Percentiles rank a stretch among this genome's conserved stretches.
Evolutionary conservation across 2,113 vertebrate genomes (phyloP).

Genomic region (Myocastor coypus): DNA sequence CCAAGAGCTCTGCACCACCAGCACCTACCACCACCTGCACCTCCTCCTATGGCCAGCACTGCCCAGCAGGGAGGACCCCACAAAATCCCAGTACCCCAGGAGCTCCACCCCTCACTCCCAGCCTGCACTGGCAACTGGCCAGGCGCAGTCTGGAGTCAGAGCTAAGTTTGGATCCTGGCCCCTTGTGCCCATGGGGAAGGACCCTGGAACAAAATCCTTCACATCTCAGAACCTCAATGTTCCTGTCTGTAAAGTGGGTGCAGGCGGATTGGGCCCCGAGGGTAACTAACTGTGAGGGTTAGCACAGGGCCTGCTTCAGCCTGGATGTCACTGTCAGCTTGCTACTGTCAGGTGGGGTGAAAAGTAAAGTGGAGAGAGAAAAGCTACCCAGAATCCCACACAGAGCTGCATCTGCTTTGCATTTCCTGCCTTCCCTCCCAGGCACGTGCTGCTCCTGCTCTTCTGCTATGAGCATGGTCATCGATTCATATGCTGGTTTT

Average conservation of each 20-base stretch:
- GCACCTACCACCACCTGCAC: neutral
- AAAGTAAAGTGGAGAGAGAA: rapidly evolving
- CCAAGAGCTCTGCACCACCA: neutral
- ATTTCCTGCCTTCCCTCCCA: neutral
- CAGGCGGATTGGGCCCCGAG: rapidly evolving
- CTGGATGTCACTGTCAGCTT: rapidly evolving
- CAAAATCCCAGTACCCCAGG: neutral
- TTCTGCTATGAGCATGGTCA: rapidly evolving
- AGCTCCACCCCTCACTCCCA: neutral
- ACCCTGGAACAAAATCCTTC: rapidly evolving
- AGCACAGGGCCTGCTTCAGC: rapidly evolving
- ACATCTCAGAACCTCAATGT: neutral
- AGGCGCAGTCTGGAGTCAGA: neutral
- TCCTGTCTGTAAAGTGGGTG: neutral
- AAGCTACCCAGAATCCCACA: neutral
- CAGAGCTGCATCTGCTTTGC: rapidly evolving
- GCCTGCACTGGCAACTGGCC: neutral
- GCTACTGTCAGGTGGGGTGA: rapidly evolving
- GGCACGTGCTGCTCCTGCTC: rapidly evolving
- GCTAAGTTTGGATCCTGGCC: neutral
- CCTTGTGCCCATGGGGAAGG: rapidly evolving
- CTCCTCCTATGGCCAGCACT: neutral
- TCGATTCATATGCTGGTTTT: neutral
- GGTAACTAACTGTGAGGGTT: rapidly evolving
- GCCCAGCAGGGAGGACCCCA: neutral